Conservation (phyloP, 2,888 invertebrate genomes). For the Agrypnus murinus region DNA sequence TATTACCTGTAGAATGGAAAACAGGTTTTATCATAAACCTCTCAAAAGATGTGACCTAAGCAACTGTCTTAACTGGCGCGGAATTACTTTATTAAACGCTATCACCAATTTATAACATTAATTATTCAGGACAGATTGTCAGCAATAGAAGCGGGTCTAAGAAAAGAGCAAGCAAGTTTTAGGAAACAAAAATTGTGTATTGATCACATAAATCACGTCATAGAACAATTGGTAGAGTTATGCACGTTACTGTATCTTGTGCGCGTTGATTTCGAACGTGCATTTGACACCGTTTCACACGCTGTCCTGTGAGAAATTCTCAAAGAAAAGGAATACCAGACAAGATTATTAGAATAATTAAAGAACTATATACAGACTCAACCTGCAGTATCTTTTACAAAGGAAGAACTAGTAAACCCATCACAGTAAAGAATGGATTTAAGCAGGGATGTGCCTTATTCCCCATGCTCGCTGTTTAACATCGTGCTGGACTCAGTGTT, state of each 20-base stretch:
- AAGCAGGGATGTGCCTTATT: neutral
- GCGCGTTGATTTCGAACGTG: neutral
- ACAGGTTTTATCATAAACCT: too few relatives aligned
- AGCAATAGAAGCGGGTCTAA: slow-evolving; percentile 12
- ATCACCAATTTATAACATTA: too few relatives aligned
- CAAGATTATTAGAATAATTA: neutral
- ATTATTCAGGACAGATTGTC: too few relatives aligned
- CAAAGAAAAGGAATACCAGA: neutral
- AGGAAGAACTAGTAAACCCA: neutral
- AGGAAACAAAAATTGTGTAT: neutral
- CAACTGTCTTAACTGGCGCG: too few relatives aligned
- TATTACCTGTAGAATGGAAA: too few relatives aligned
- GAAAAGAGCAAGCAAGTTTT: slow-evolving; percentile 11
- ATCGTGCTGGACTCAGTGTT: neutral
- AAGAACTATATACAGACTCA: neutral
- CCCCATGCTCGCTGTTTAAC: neutral
- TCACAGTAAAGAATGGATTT: neutral
- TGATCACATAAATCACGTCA: slow-evolving; percentile 11
- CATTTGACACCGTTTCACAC: neutral
- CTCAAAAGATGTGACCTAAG: too few relatives aligned
- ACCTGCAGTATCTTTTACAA: neutral
- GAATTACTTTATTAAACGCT: too few relatives aligned
- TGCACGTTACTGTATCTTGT: neutral
- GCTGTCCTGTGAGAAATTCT: neutral
- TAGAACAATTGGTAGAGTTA: too few relatives aligned